Evolutionary conservation across 37 sponge, comb jelly and placozoan genomes (phyloP).

Genomic region (Petrosia ficiformis): DNA sequence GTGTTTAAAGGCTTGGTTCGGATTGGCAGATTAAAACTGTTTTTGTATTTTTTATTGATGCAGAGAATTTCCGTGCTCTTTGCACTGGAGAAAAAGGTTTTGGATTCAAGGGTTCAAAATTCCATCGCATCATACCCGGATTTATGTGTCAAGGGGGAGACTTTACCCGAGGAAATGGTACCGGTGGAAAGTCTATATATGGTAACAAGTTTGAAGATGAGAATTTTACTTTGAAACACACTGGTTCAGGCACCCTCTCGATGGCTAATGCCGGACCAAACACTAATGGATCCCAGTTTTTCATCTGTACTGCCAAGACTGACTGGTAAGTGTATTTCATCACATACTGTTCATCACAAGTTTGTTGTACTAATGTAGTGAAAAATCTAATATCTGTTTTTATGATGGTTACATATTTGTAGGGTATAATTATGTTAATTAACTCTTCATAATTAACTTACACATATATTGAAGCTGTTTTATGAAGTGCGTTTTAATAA

Average conservation of each 20-base stretch:
- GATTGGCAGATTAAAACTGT: too few species aligned
- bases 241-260: slow-evolving; percentile 66
- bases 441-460: too few species aligned
- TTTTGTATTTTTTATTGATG: neutral
- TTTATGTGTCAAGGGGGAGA: slow-evolving; percentile 82
- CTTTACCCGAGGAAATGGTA: slow-evolving; percentile 68
- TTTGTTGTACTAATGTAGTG: too few species aligned
- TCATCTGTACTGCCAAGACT: slow-evolving; percentile 66
- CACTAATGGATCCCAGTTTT: slow-evolving; percentile 88
- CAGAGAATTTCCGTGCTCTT: slow-evolving; percentile 85
- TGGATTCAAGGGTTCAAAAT: slow-evolving; percentile 61
- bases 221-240: slow-evolving; percentile 87
- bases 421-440: too few species aligned
- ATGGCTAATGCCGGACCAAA: slow-evolving; percentile 81
- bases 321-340: slow-evolving; percentile 22
- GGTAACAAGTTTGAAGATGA: slow-evolving; percentile 87
- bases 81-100: slow-evolving; percentile 90
- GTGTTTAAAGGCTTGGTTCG: too few species aligned
- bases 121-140: slow-evolving; percentile 67
- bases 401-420: too few species aligned
- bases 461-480: too few species aligned
- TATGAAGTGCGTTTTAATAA: too few species aligned
- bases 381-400: neutral
- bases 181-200: slow-evolving; percentile 93
- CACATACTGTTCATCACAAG: neutral